Percentiles rank a stretch among this genome's conserved stretches.
These are phyloP conservation scores for Apeira syringaria DNA, from an alignment of 2,888 invertebrate genomes.

Conservation along the genomic window DNA sequence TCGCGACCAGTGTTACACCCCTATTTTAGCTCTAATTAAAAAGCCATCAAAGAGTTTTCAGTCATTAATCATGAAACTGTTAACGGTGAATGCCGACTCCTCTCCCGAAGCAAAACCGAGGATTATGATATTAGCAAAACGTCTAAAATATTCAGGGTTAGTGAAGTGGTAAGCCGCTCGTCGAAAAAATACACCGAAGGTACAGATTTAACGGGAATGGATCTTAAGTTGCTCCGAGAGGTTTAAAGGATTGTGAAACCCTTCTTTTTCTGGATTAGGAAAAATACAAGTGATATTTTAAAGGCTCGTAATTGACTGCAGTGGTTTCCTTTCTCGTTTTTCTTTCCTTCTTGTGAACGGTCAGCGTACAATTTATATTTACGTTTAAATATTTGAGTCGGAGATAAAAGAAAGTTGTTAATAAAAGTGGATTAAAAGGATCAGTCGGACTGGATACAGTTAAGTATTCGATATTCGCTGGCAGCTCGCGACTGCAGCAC, in stretches of 20 bases:
- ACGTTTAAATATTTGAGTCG: constrained; percentile 55
- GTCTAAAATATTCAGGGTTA: constrained; percentile 76
- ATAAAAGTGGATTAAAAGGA: constrained; percentile 60
- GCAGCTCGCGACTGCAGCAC: constrained; percentile 20
- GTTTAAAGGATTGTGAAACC: constrained; percentile 73
- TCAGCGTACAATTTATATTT: constrained; percentile 60
- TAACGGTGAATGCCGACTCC: constrained; percentile 79
- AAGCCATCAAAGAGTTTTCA: constrained; percentile 84
- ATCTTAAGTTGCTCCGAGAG: constrained; percentile 69
- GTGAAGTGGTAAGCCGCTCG: constrained; percentile 66
- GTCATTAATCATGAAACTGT: constrained; percentile 84
- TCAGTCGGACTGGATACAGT: constrained; percentile 41
- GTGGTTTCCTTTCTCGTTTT: constrained; percentile 54
- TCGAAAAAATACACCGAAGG: constrained; percentile 56
- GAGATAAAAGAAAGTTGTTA: constrained; percentile 56
- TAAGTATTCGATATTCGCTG: constrained; percentile 37
- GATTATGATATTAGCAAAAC: constrained; percentile 80
- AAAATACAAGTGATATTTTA: constrained; percentile 73
- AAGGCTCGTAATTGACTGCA: constrained; percentile 74
- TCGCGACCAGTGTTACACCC: constrained; percentile 73
- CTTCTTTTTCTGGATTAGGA: constrained; percentile 54
- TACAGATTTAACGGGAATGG: constrained; percentile 67
- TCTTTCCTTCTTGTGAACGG: constrained; percentile 46
- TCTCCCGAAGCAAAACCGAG: constrained; percentile 69
- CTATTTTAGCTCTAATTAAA: constrained; percentile 84